Percentiles rank a stretch among this genome's conserved stretches.
These are phyloP conservation scores for Hyalella azteca DNA, from an alignment of 2,888 invertebrate genomes.

Conservation along the genomic window DNA sequence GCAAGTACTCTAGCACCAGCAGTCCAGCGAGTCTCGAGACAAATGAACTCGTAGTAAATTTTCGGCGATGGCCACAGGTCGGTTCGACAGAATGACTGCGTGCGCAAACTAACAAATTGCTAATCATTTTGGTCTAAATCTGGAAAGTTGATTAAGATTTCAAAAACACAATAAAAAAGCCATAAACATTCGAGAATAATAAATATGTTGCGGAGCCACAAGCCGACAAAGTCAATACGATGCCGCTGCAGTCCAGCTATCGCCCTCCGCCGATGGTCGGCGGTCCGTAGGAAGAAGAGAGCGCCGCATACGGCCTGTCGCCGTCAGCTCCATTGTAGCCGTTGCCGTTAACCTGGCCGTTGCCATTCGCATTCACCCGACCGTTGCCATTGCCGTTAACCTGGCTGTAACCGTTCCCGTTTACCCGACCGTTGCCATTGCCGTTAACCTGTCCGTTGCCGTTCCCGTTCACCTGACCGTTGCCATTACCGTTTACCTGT, in stretches of 20 bases:
- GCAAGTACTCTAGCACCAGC: too few relatives aligned
- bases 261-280: neutral
- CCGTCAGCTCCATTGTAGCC: neutral
- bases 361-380: neutral
- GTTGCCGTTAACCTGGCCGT: neutral
- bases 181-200: too few relatives aligned
- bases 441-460: neutral
- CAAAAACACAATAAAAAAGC: too few relatives aligned
- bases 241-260: neutral
- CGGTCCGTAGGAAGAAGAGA: neutral
- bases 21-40: too few relatives aligned
- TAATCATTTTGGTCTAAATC: too few relatives aligned
- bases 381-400: neutral
- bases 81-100: too few relatives aligned
- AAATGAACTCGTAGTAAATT: too few relatives aligned
- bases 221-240: too few relatives aligned
- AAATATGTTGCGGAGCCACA: too few relatives aligned
- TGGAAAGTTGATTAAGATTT: too few relatives aligned
- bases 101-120: too few relatives aligned
- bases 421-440: neutral
- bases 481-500: neutral
- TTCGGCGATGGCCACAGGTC: too few relatives aligned
- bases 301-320: neutral
- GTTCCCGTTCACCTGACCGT: neutral
- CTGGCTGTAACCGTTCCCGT: neutral